These are phyloP conservation scores for Caenorhabditis virilis DNA, from an alignment of 2,888 invertebrate species.

Conservation along the genomic window DNA sequence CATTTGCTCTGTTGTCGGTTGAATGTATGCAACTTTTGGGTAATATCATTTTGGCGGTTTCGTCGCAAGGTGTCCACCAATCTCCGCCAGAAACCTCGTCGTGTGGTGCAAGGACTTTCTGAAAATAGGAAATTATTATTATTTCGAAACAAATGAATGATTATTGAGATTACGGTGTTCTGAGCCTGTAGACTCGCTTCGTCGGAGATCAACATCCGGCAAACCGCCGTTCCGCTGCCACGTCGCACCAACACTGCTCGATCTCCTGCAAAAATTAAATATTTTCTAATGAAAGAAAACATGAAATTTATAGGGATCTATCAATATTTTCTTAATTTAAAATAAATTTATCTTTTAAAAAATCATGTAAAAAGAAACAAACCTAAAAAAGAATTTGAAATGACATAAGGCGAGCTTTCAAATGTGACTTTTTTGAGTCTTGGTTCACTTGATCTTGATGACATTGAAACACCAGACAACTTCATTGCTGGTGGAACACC, in stretches of 20 bases:
- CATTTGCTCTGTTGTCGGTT: conserved; percentile 29
- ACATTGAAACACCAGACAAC: no score
- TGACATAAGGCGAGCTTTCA: conserved; percentile 34
- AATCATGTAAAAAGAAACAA: neutral
- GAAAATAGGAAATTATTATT: no score
- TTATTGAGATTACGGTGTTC: neutral
- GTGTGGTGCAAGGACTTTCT: conserved; percentile 10
- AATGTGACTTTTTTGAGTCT: conserved; percentile 37
- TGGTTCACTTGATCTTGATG: conserved; percentile 23
- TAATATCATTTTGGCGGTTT: neutral
- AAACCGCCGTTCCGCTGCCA: conserved; percentile 37
- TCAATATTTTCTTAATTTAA: neutral
- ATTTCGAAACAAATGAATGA: neutral
- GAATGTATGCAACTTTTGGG: neutral
- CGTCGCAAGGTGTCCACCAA: conserved; percentile 32
- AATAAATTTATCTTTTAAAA: neutral
- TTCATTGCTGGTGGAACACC: neutral
- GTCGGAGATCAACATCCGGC: conserved; percentile 15
- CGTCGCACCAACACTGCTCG: conserved; percentile 43
- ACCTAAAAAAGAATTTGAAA: conserved; percentile 45
- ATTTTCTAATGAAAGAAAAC: no score
- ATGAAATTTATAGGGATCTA: no score
- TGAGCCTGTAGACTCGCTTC: conserved; percentile 3
- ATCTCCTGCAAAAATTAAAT: conserved; percentile 39
- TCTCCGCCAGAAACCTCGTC: conserved; percentile 32